A percentile compares a stretch with the other conserved stretches of the same genome.
phyloP scores from a whole-genome alignment of 2,797 vertebrate species.

The Chaetodon trifasciatus region DNA sequence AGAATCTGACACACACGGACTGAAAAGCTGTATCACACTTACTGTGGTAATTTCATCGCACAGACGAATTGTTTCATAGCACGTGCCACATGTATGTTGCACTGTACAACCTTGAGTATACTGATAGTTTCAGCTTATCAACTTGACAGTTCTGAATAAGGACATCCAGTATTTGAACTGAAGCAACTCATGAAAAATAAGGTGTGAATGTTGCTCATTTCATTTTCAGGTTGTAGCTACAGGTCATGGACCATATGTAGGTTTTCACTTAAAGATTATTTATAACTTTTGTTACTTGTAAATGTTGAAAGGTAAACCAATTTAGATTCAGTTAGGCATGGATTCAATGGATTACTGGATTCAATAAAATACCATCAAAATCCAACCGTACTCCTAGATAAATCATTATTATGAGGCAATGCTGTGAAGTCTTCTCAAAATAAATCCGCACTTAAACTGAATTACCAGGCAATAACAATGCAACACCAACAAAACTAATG shows the following conservation, averaged over 20 bases:
- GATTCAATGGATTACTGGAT: no score
- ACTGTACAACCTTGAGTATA: no score
- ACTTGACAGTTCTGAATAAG: no score
- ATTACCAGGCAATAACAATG: slow-evolving; percentile 7
- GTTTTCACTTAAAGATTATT: not conserved
- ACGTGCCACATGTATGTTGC: no score
- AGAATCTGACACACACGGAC: no score
- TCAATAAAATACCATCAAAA: slow-evolving; percentile 1
- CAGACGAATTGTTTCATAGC: no score
- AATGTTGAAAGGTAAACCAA: not conserved
- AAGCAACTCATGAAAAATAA: no score
- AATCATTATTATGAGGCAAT: not conserved
- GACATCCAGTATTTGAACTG: no score
- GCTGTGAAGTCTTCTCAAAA: not conserved
- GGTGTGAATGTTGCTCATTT: not conserved
- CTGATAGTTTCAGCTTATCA: no score
- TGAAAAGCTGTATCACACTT: no score
- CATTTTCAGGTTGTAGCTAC: not conserved
- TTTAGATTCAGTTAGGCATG: not conserved
- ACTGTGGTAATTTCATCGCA: no score
- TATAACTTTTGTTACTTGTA: not conserved
- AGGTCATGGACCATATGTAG: not conserved
- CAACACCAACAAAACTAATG: slow-evolving; percentile 18
- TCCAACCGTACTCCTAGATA: not conserved
- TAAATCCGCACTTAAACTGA: slow-evolving; percentile 1